Evolutionary conservation across 1,140 invertebrate species (phyloP).

Genomic region (Latrodectus geometricus): DNA sequence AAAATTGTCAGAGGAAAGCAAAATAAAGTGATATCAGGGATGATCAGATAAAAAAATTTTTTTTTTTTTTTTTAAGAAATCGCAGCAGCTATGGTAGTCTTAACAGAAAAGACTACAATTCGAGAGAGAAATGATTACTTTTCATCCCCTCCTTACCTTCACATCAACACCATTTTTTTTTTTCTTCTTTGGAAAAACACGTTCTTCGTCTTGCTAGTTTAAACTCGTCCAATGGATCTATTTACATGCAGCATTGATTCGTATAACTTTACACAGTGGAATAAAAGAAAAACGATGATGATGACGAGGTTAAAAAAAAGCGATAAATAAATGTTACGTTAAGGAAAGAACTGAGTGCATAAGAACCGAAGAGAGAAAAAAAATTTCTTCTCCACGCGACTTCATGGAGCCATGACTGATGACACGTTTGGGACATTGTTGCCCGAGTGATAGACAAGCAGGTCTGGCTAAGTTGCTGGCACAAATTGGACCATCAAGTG

Average conservation of each 20-base stretch:
- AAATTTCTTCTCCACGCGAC: slow-evolving; percentile 37
- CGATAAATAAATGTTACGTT: slow-evolving; percentile 30
- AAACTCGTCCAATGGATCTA: slow-evolving; percentile 5
- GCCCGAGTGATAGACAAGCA: slow-evolving; percentile 50
- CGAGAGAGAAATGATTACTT: slow-evolving; percentile 30
- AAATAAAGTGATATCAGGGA: neutral
- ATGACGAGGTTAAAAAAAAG: slow-evolving; percentile 5
- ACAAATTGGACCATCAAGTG: slow-evolving; percentile 61
- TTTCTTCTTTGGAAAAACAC: neutral
- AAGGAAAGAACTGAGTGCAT: neutral
- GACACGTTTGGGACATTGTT: slow-evolving; percentile 58
- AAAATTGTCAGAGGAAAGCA: neutral
- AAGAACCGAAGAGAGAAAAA: slow-evolving; percentile 5
- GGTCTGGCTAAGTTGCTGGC: slow-evolving; percentile 49
- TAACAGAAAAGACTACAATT: neutral
- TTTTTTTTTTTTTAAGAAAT: too few relatives aligned
- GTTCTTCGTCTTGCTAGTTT: neutral
- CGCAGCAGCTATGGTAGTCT: neutral
- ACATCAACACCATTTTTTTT: slow-evolving; percentile 19
- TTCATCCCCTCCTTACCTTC: neutral
- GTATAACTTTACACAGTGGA: slow-evolving; percentile 34
- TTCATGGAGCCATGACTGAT: slow-evolving; percentile 54
- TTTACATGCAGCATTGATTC: slow-evolving; percentile 35
- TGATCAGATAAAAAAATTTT: neutral
- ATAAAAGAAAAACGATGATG: slow-evolving; percentile 18